Percentiles rank a stretch among this genome's conserved stretches.
These are phyloP conservation scores for Thalassophryne amazonica DNA, from an alignment of 2,797 vertebrate species.

Conservation along the genomic window DNA sequence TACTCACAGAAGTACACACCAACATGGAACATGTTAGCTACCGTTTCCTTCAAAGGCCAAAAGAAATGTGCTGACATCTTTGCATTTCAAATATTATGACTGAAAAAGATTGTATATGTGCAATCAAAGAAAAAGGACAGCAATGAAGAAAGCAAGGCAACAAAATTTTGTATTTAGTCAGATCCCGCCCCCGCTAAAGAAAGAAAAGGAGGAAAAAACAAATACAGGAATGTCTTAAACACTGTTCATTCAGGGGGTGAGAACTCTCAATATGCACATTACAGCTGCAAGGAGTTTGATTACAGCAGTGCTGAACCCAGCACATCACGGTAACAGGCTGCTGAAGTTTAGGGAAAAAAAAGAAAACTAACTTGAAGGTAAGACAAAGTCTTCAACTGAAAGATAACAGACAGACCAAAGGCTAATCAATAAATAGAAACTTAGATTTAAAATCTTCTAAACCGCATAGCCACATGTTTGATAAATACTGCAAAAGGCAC, in stretches of 20 bases:
- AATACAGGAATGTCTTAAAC: no score
- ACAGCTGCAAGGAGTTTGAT: background rate
- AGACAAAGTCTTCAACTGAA: no score
- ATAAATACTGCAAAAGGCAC: conserved; percentile 47
- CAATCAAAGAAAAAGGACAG: no score
- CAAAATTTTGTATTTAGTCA: no score
- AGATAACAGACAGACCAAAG: background rate
- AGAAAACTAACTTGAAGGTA: no score
- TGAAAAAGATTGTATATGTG: background rate
- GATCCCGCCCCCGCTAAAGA: no score
- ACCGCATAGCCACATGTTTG: background rate
- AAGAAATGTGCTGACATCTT: background rate
- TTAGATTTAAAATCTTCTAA: background rate
- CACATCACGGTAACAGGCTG: no score
- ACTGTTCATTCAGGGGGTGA: no score
- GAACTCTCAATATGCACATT: background rate
- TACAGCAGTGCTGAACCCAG: background rate
- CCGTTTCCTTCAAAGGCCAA: background rate
- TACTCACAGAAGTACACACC: background rate
- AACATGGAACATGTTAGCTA: background rate
- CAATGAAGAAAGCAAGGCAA: no score
- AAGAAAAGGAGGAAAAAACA: no score
- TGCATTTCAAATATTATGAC: background rate
- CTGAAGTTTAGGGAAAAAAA: no score
- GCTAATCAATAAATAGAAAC: background rate